Conservation (phyloP, 1,140 invertebrate genomes). For the Hyphantria cunea region DNA sequence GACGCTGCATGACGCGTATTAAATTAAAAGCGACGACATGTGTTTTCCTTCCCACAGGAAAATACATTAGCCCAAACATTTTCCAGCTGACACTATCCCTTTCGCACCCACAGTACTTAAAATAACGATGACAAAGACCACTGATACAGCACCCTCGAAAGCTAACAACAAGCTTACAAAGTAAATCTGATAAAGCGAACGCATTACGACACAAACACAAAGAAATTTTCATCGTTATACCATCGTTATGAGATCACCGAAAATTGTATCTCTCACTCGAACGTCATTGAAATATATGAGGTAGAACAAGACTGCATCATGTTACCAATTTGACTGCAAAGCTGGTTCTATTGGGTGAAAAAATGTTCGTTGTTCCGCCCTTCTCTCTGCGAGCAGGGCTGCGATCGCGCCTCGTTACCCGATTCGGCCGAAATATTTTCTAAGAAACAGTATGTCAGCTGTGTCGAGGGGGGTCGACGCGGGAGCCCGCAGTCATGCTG, state of each 20-base stretch:
- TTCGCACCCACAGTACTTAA: slow-evolving; percentile 33
- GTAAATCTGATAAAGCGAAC: slow-evolving; percentile 79
- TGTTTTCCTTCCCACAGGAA: slow-evolving; percentile 81
- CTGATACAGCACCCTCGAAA: slow-evolving; percentile 63
- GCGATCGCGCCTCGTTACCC: slow-evolving; percentile 61
- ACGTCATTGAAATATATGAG: slow-evolving; percentile 2
- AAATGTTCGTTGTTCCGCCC: slow-evolving; percentile 64
- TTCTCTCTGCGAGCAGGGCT: slow-evolving; percentile 55
- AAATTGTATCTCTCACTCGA: slow-evolving; percentile 32
- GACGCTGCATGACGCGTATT: slow-evolving; percentile 76
- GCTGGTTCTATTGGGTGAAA: slow-evolving; percentile 65
- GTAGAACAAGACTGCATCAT: slow-evolving; percentile 49
- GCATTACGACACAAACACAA: slow-evolving; percentile 73
- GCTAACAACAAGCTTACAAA: slow-evolving; percentile 76
- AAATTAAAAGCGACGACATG: slow-evolving; percentile 80
- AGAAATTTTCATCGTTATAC: slow-evolving; percentile 66
- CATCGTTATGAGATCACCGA: slow-evolving; percentile 36
- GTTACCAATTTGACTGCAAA: slow-evolving; percentile 24
- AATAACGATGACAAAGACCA: slow-evolving; percentile 40
- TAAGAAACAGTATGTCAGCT: slow-evolving; percentile 75
- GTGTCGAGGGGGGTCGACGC: slow-evolving; percentile 72
- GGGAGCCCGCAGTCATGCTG: slow-evolving; percentile 80
- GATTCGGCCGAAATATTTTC: slow-evolving; percentile 62
- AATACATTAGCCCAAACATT: slow-evolving; percentile 79
- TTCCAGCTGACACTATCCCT: slow-evolving; percentile 55